Percentiles rank a stretch among this genome's conserved stretches.
Evolutionary conservation across 1,140 invertebrate genomes (phyloP).

Genomic region (Drosophila pandora): DNA sequence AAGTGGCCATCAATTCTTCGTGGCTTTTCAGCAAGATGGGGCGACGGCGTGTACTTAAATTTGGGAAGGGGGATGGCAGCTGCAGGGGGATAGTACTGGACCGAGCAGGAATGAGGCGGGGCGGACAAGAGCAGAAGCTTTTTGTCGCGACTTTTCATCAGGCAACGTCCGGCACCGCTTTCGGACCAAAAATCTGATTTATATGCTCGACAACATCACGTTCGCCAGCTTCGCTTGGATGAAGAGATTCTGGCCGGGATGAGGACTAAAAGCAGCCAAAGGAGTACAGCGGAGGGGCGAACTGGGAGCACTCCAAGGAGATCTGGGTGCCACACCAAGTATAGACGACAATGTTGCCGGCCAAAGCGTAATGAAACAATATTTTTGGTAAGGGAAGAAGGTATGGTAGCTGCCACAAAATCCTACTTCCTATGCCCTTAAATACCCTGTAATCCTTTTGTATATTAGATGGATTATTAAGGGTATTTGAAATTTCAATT

Average conservation of each 20-base stretch:
- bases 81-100: background rate
- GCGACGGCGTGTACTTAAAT: background rate
- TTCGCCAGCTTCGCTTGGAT: constrained; percentile 36
- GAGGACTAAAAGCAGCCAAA: constrained; percentile 18
- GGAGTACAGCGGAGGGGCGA: background rate
- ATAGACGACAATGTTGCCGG: constrained; percentile 52
- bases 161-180: constrained; percentile 44
- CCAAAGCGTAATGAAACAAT: constrained; percentile 71
- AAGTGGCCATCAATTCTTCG: constrained; percentile 79
- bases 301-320: constrained; percentile 20
- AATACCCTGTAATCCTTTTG: constrained; percentile 3
- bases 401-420: background rate
- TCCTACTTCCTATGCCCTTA: background rate
- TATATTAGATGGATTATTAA: background rate
- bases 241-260: constrained; percentile 35
- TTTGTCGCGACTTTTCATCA: constrained; percentile 77
- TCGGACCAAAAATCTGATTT: constrained; percentile 73
- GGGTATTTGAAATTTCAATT: background rate
- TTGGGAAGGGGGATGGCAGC: background rate
- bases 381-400: constrained; percentile 41
- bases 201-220: constrained; percentile 76
- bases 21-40: constrained; percentile 45
- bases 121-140: constrained; percentile 54
- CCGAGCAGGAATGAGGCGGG: background rate
- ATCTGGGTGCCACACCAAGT: constrained; percentile 19